Percentiles rank a stretch among this genome's conserved stretches.
phyloP scores from a whole-genome alignment of 2,113 vertebrate species.

The Silurus asotus region DNA sequence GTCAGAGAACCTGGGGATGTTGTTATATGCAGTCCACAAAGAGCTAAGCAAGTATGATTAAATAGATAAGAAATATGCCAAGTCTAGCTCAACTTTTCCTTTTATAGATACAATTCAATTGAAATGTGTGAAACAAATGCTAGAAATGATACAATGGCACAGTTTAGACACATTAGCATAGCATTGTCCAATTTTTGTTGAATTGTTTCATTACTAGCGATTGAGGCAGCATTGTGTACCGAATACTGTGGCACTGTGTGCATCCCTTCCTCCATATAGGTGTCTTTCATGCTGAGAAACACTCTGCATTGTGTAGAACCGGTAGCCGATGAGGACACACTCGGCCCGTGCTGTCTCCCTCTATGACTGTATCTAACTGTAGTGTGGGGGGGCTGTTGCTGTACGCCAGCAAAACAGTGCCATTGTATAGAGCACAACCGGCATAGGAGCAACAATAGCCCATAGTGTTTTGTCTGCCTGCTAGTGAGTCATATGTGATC shows the following conservation, averaged over 20 bases:
- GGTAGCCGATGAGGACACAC: conserved; percentile 26
- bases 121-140: background rate
- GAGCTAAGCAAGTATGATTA: background rate
- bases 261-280: background rate
- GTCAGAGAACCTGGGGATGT: background rate
- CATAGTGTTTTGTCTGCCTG: conserved; percentile 70
- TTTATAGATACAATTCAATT: background rate
- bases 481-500: conserved; percentile 75
- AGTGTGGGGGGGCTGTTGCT: conserved; percentile 41
- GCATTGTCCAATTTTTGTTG: background rate
- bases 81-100: background rate
- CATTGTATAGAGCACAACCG: conserved; percentile 65
- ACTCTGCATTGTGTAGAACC: background rate
- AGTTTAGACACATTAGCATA: background rate
- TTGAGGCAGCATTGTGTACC: background rate
- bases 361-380: conserved; percentile 50
- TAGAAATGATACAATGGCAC: background rate
- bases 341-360: conserved; percentile 27
- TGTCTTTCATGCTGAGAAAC: background rate
- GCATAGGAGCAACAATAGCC: conserved; percentile 66
- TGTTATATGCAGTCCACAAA: background rate
- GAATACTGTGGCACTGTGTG: background rate
- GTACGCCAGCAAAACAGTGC: conserved; percentile 60
- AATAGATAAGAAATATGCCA: background rate
- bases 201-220: background rate